phyloP scores from a whole-genome alignment of 2,113 vertebrate species.

The Prunella fulvescens region DNA sequence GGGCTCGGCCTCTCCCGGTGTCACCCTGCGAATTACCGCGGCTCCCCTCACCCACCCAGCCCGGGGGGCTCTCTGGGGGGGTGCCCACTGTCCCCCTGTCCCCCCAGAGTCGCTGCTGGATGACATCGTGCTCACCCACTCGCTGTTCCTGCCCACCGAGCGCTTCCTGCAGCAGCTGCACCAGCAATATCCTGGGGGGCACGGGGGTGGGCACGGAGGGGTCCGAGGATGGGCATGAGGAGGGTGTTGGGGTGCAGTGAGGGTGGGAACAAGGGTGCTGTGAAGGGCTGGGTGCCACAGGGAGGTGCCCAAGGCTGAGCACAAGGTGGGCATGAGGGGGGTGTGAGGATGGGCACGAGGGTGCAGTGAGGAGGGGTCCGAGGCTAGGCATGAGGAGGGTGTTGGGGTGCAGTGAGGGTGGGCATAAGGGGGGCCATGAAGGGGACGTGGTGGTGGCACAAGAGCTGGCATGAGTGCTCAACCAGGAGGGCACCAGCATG shows the following conservation, averaged over 20 bases:
- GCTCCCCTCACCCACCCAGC: neutral
- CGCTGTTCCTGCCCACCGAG: constrained; percentile 92
- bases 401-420: neutral
- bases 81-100: neutral
- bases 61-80: neutral
- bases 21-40: neutral
- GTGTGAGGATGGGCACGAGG: neutral
- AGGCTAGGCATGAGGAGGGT: neutral
- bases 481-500: neutral
- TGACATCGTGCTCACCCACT: constrained; percentile 94
- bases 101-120: constrained; percentile 86
- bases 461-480: neutral
- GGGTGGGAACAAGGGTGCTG: neutral
- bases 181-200: constrained; percentile 89
- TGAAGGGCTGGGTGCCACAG: neutral
- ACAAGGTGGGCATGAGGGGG: neutral
- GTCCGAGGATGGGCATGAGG: neutral
- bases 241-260: neutral
- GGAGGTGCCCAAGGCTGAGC: neutral
- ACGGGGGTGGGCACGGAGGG: neutral
- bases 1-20: neutral
- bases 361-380: neutral
- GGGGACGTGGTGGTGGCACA: neutral
- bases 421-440: neutral
- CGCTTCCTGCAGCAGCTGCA: constrained; percentile 91